Base-by-base conservation (phyloP, 2,888 invertebrate genomes). In the Drosophila kuntzei region DNA sequence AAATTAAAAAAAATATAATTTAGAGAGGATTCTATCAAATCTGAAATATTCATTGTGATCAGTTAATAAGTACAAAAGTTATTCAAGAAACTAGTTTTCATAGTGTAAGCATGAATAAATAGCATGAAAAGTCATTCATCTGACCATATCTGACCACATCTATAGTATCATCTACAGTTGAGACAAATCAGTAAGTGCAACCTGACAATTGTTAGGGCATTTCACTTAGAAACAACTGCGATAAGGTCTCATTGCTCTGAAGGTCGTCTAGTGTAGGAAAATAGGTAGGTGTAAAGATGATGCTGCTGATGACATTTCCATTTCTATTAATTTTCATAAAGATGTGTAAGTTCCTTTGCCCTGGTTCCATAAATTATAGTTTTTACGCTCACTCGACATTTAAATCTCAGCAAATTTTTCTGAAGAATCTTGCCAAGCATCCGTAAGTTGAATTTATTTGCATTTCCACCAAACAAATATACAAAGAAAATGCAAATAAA, bases 401-500 rank as follows among this genome's bases (percentile, higher is more conserved):
- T 29, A 39, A 32, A 67, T 37, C 36, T 18, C 8, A 29, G 25
- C 20, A 32, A 14, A 32, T 43, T 34, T 41, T 41, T 34, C 22
- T 46, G 25, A 50, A 59, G 39, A 53, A 9, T 9, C 12, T 16
- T 18, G 32, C 32, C 18, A 58, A 37, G 47, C 59, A 59, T 27
- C 36, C 41, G 54, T 55, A 60, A 62, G 36, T 32, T 9, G 39
- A 57, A 62, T 61, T 71, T 64, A 72, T 77, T 62, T 47, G 50
- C 54, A 41, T 53, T 62, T 44, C 5, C 41, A 18, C 47, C 2
- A 27, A 25, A 14, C 14, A 46, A 18, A 18, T 11, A 46, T 27
- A 39, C 53, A 43, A 63, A 55, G 32, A 37, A 50, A 29, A 59
- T 62, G 64, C 54, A 61, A 44, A 80, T 64, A 57, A 59, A 78